phyloP scores from a whole-genome alignment of 2,888 invertebrate species.

The Polyommatus icarus region DNA sequence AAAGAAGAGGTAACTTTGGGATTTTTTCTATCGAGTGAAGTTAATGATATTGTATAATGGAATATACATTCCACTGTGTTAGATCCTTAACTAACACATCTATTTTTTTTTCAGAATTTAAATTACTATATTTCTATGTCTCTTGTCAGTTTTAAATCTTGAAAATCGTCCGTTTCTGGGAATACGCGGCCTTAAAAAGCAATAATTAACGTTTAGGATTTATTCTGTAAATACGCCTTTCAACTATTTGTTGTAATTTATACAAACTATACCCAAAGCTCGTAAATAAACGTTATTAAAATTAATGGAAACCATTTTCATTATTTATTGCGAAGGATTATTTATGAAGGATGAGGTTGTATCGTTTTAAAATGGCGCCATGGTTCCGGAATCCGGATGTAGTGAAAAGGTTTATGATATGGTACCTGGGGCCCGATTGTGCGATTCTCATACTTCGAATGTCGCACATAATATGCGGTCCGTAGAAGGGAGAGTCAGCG shows the following conservation, averaged over 20 bases:
- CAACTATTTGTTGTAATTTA: constrained; percentile 7
- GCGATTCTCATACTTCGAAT: background rate
- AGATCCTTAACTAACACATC: too few relatives aligned
- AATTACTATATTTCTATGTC: too few relatives aligned
- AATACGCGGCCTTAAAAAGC: too few relatives aligned
- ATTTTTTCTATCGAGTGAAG: too few relatives aligned
- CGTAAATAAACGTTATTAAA: constrained; percentile 14
- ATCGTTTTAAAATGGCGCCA: background rate
- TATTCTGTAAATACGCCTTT: background rate
- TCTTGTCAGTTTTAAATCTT: too few relatives aligned
- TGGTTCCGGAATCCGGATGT: background rate
- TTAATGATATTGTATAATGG: too few relatives aligned
- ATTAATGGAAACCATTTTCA: background rate
- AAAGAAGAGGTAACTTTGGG: too few relatives aligned
- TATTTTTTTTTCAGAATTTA: too few relatives aligned
- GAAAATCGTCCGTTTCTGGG: too few relatives aligned
- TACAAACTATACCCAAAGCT: constrained; percentile 5
- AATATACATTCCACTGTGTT: too few relatives aligned
- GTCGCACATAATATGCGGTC: too few relatives aligned
- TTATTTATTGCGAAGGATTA: background rate
- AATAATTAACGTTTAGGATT: background rate
- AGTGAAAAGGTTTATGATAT: background rate
- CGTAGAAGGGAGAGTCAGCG: too few relatives aligned
- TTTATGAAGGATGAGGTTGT: constrained; percentile 15
- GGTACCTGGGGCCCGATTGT: background rate